A percentile compares a stretch with the other conserved stretches of the same genome.
Evolutionary conservation across 2,888 invertebrate genomes (phyloP).

Genomic region (Lacanobia oleracea): DNA sequence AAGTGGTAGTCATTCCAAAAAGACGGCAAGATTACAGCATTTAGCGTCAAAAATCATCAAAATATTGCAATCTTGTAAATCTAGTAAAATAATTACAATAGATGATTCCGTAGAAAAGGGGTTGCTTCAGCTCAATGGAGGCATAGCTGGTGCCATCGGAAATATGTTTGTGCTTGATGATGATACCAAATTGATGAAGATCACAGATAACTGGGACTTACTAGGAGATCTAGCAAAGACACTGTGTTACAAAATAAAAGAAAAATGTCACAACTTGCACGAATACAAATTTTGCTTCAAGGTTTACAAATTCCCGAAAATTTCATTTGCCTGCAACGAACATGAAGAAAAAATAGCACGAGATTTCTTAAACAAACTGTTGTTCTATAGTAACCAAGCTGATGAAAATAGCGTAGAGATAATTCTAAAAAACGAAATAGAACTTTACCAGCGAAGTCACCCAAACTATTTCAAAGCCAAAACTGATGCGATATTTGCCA

Average conservation of each 20-base stretch:
- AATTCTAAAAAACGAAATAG: constrained; percentile 7
- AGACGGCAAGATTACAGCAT: constrained; percentile 7
- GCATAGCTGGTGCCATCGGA: constrained; percentile 9
- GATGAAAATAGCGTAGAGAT: not conserved
- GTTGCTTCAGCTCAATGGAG: constrained; percentile 5
- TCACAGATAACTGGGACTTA: not conserved
- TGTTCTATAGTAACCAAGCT: constrained; percentile 3
- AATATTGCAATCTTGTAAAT: not conserved
- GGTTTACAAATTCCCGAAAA: constrained; percentile 2
- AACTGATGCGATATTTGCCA: constrained; percentile 30
- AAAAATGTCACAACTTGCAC: not conserved
- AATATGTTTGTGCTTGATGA: constrained; percentile 17
- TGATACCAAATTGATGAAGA: constrained; percentile 15
- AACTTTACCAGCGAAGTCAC: not conserved
- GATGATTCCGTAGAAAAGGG: constrained; percentile 15
- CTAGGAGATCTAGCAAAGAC: not conserved
- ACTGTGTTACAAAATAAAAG: not conserved
- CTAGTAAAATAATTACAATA: constrained; percentile 21
- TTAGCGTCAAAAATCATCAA: not conserved
- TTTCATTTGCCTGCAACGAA: not conserved
- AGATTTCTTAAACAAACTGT: not conserved
- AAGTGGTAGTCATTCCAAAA: constrained; percentile 27
- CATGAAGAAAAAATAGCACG: not conserved
- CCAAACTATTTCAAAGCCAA: not conserved
- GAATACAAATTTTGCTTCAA: not conserved